Conservation (phyloP, 2,113 vertebrate species). For the Prunella himalayana region DNA sequence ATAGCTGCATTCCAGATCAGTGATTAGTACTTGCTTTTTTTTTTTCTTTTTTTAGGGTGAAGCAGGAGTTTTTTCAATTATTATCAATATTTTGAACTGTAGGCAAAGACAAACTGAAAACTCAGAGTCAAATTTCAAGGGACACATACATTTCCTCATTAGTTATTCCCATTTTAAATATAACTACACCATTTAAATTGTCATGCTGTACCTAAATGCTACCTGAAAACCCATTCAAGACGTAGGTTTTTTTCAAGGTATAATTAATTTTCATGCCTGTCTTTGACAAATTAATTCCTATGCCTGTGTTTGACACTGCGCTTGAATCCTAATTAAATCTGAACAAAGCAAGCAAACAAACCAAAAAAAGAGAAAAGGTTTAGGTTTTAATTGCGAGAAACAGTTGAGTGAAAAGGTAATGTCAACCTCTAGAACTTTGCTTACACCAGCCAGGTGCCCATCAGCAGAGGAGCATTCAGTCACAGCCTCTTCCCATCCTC, state of each 20-base stretch:
- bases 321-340: neutral
- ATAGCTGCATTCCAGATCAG: neutral
- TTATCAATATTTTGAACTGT: neutral
- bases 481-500: rapidly evolving
- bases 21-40: neutral
- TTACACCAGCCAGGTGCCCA: neutral
- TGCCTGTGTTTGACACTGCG: neutral
- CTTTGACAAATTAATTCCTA: neutral
- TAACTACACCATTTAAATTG: neutral
- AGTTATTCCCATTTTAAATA: neutral
- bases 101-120: neutral
- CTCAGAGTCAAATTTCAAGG: neutral
- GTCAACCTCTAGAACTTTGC: neutral
- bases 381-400: neutral
- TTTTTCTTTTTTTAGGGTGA: rapidly evolving
- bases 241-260: neutral
- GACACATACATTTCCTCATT: neutral
- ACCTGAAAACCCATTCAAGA: neutral
- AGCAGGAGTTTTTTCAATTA: neutral
- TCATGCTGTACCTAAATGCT: neutral
- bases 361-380: neutral
- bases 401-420: neutral
- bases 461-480: neutral
- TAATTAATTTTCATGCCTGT: neutral
- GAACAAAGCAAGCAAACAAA: neutral